These are phyloP conservation scores for Cistogaster globosa DNA, from an alignment of 2,888 invertebrate genomes.

Conservation along the genomic window DNA sequence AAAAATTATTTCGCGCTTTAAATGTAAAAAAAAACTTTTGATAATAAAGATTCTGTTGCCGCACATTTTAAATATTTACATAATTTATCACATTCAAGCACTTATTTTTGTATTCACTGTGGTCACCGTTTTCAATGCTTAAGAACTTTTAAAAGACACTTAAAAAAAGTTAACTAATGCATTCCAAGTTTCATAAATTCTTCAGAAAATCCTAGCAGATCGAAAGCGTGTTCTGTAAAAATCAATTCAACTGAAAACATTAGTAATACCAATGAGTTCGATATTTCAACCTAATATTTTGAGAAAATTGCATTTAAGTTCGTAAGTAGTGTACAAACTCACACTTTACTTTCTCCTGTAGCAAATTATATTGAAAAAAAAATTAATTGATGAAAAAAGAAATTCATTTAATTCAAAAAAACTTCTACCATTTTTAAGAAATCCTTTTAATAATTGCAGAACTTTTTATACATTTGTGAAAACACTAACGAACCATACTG, in stretches of 20 bases:
- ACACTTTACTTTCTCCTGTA: too few species aligned
- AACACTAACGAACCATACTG: conserved; percentile 2
- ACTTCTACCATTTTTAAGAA: neutral
- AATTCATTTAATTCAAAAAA: too few species aligned
- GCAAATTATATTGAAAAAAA: neutral
- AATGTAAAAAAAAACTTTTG: neutral
- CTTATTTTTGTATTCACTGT: neutral
- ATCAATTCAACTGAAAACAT: neutral
- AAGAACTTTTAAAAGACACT: conserved; percentile 2
- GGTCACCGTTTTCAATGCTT: neutral
- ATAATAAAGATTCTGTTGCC: neutral
- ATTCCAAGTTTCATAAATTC: neutral
- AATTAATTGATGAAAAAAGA: neutral
- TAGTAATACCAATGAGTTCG: neutral
- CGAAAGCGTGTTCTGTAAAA: neutral
- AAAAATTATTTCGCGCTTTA: neutral
- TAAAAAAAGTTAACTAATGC: neutral
- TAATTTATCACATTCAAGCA: neutral
- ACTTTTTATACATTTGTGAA: conserved; percentile 6
- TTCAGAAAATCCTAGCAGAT: neutral
- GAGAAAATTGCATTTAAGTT: conserved; percentile 4
- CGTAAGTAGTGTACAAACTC: neutral
- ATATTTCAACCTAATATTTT: neutral
- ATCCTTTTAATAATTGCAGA: neutral
- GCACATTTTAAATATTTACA: too few species aligned